phyloP scores from a whole-genome alignment of 2,797 vertebrate genomes.

The Vipera ursinii region DNA sequence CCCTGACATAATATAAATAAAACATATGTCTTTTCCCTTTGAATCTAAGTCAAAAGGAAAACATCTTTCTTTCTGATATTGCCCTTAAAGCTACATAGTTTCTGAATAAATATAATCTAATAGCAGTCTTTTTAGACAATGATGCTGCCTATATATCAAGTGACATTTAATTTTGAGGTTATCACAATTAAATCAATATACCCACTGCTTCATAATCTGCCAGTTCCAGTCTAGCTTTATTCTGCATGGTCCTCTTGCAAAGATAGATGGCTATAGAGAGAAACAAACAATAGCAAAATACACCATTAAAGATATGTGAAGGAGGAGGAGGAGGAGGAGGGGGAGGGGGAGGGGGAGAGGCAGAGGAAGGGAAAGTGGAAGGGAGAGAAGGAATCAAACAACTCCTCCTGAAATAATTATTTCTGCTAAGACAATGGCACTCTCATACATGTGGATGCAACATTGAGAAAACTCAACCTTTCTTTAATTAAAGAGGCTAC shows the following conservation, averaged over 20 bases:
- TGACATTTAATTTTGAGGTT: neutral
- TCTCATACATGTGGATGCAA: neutral
- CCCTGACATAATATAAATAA: neutral
- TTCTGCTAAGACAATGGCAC: neutral
- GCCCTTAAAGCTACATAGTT: neutral
- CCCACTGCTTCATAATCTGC: conserved; percentile 97
- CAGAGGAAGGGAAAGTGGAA: neutral
- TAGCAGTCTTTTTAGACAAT: neutral
- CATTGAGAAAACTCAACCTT: neutral
- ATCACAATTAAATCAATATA: conserved; percentile 65
- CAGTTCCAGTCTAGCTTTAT: conserved; percentile 92
- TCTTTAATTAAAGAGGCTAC: neutral
- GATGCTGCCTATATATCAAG: neutral
- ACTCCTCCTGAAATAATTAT: neutral
- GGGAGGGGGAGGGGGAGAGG: no score
- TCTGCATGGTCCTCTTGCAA: conserved; percentile 98
- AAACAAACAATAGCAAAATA: conserved; percentile 58
- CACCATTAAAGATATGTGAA: conserved; percentile 27
- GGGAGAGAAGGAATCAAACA: neutral
- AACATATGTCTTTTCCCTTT: no score
- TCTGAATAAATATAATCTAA: neutral
- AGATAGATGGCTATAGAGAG: conserved; percentile 88
- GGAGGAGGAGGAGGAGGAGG: neutral
- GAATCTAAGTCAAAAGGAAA: neutral
- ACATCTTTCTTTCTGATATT: neutral